A percentile compares a stretch with the other conserved stretches of the same genome.
Conservation (phyloP, 2,888 invertebrate species). For the Malthinus flaveolus region DNA sequence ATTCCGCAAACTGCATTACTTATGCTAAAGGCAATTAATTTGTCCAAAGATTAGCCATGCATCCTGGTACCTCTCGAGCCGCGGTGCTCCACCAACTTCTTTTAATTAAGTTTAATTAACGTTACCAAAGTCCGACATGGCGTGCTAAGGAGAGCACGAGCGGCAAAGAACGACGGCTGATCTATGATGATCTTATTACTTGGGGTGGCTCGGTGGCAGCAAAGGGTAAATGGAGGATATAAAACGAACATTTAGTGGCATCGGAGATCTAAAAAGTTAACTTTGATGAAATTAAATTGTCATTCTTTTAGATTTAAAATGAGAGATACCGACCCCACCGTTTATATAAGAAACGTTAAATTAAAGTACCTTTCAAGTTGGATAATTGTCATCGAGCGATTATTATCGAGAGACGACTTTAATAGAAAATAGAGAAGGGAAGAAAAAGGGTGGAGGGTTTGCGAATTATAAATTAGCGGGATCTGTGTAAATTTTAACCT, state of each 20-base stretch:
- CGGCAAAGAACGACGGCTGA: slow-evolving; percentile 36
- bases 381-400: slow-evolving; percentile 29
- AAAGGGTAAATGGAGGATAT: slow-evolving; percentile 46
- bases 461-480: slow-evolving; percentile 22
- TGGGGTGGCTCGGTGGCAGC: slow-evolving; percentile 36
- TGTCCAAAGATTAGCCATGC: slow-evolving; percentile 56
- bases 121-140: slow-evolving; percentile 56
- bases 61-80: slow-evolving; percentile 51
- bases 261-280: slow-evolving; percentile 48
- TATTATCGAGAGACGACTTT: slow-evolving; percentile 17
- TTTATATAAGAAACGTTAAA: slow-evolving; percentile 35
- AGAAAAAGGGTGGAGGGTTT: slow-evolving; percentile 20
- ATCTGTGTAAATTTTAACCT: slow-evolving; percentile 14
- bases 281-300: slow-evolving; percentile 48
- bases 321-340: slow-evolving; percentile 31
- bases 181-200: slow-evolving; percentile 49
- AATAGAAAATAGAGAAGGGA: slow-evolving; percentile 2
- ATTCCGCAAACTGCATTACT: slow-evolving; percentile 48
- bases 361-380: slow-evolving; percentile 35
- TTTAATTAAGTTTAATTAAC: slow-evolving; percentile 60
- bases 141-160: slow-evolving; percentile 42
- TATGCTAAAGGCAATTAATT: slow-evolving; percentile 56
- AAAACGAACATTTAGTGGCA: slow-evolving; percentile 46
- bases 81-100: slow-evolving; percentile 50
- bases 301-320: slow-evolving; percentile 43